phyloP scores from a whole-genome alignment of 2,113 vertebrate genomes.

The Alligator mississippiensis region DNA sequence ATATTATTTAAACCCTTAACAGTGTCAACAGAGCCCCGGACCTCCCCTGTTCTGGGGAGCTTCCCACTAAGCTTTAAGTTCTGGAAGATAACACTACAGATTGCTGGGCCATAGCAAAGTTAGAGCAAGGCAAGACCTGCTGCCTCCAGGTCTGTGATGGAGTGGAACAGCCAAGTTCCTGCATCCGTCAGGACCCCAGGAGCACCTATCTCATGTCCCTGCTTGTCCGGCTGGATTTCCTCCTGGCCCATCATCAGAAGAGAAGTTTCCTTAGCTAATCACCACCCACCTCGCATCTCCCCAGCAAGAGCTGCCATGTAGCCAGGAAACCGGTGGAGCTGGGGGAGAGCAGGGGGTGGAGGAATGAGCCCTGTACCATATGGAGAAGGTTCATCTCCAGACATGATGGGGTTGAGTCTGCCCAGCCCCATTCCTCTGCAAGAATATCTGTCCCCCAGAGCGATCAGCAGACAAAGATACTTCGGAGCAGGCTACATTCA shows the following conservation, averaged over 20 bases:
- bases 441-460: neutral
- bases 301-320: neutral
- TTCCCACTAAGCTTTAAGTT: constrained; percentile 19
- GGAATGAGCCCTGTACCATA: neutral
- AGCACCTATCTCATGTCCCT: neutral
- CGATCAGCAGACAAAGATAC: neutral
- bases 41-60: neutral
- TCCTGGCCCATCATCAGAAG: neutral
- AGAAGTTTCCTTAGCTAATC: neutral
- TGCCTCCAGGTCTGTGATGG: neutral
- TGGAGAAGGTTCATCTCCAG: neutral
- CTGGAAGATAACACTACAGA: neutral
- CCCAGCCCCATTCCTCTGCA: no score
- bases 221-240: neutral
- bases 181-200: neutral
- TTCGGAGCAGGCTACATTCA: neutral
- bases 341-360: neutral
- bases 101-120: neutral
- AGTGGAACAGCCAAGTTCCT: neutral
- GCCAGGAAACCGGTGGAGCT: neutral
- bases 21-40: neutral
- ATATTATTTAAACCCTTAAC: constrained; percentile 14
- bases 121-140: neutral
- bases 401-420: neutral
- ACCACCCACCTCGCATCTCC: neutral